Evolutionary conservation across 2,797 vertebrate species (phyloP).

Genomic region (Tokudaia tokunoshimensis): DNA sequence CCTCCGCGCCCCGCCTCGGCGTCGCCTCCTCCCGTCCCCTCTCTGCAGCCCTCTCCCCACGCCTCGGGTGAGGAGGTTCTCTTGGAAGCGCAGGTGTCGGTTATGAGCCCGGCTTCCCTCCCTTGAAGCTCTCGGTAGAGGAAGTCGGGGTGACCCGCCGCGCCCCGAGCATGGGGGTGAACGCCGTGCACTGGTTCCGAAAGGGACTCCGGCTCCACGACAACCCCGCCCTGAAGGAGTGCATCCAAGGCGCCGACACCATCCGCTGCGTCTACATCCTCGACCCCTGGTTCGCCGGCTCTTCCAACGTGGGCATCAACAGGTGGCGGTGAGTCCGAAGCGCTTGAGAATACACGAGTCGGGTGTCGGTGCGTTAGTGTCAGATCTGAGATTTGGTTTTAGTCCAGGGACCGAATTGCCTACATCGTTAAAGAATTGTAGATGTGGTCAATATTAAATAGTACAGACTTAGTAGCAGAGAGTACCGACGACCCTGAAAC

Average conservation of each 20-base stretch:
- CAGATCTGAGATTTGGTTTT: not conserved
- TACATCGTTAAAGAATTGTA: not conserved
- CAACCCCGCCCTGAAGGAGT: constrained; percentile 95
- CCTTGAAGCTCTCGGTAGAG: constrained; percentile 9
- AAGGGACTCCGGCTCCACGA: constrained; percentile 98
- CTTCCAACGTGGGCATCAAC: constrained; percentile 98
- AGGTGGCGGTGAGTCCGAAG: constrained; percentile 94
- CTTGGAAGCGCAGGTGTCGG: constrained; percentile 63
- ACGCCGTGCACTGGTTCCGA: constrained; percentile 98
- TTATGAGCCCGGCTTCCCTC: constrained; percentile 57
- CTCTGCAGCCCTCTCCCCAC: constrained; percentile 8
- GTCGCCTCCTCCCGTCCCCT: not conserved
- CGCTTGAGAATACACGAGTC: not conserved
- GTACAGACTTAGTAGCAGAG: not conserved
- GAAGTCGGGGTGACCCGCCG: not conserved
- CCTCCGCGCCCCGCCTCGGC: not conserved
- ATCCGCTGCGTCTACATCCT: constrained; percentile 97
- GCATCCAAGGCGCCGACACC: constrained; percentile 93
- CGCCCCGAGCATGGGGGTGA: constrained; percentile 92
- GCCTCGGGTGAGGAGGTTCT: constrained; percentile 58
- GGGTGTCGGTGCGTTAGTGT: not conserved
- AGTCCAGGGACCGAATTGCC: not conserved
- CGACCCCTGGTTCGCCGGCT: constrained; percentile 98
- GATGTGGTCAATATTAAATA: not conserved
- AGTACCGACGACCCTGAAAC: not conserved